These are phyloP conservation scores for Megaceryle alcyon DNA, from an alignment of 2,797 vertebrate species.

Conservation along the genomic window DNA sequence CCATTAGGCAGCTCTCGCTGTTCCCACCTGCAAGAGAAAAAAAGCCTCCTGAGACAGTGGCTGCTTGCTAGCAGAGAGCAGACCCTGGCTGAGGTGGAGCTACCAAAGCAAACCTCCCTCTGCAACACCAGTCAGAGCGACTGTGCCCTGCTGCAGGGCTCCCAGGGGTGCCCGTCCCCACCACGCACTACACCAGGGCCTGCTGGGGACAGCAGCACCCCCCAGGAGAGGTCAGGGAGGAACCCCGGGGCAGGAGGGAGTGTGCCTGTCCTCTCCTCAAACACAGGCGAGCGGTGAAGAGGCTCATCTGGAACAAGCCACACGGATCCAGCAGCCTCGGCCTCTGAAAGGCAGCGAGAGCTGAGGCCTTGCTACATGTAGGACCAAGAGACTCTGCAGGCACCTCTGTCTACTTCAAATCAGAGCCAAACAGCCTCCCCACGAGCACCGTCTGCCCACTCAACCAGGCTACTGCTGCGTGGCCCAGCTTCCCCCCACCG, in stretches of 20 bases:
- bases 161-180: accelerated
- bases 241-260: accelerated
- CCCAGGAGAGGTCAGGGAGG: accelerated
- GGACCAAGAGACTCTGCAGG: neutral
- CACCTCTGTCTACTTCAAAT: neutral
- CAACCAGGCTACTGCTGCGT: neutral
- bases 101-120: neutral
- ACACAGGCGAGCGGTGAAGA: neutral
- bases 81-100: neutral
- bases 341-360: neutral
- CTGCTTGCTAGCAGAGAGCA: neutral
- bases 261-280: neutral
- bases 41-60: neutral
- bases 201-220: neutral
- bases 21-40: constrained; percentile 88
- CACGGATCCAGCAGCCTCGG: neutral
- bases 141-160: neutral
- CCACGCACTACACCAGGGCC: neutral
- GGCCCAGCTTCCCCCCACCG: neutral
- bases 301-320: neutral
- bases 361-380: accelerated
- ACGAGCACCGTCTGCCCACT: neutral
- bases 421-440: neutral
- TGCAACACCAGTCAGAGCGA: neutral
- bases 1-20: constrained; percentile 93